These are phyloP conservation scores for Lacerta viridis DNA, from an alignment of 2,797 vertebrate species.

Conservation along the genomic window DNA sequence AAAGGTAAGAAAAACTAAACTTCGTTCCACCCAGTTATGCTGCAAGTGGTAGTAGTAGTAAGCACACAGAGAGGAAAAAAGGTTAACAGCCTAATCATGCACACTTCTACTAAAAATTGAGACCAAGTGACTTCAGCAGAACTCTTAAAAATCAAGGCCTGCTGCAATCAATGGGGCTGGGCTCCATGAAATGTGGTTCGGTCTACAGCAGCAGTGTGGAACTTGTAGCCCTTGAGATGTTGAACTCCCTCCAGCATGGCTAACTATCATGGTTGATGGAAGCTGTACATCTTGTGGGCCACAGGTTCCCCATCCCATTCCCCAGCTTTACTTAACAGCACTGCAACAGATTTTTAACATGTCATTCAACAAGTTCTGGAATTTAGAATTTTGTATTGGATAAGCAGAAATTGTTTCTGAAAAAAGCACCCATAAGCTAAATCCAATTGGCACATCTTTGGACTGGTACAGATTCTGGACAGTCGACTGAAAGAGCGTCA, in stretches of 20 bases:
- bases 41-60: too few species aligned
- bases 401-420: not conserved
- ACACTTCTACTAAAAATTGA: not conserved
- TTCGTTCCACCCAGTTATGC: too few species aligned
- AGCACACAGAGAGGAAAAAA: too few species aligned
- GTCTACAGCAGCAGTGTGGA: too few species aligned
- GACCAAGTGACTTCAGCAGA: not conserved
- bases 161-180: not conserved
- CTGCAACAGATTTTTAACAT: too few species aligned
- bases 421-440: not conserved
- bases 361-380: not conserved
- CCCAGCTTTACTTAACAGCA: not conserved
- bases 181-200: not conserved
- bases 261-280: too few species aligned
- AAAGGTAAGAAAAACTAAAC: too few species aligned
- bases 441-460: not conserved
- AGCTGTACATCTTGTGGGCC: too few species aligned
- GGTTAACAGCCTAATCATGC: too few species aligned
- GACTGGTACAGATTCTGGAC: not conserved
- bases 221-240: too few species aligned
- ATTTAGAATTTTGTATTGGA: not conserved
- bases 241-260: too few species aligned
- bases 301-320: not conserved
- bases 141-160: not conserved
- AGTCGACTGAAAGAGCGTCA: conserved; percentile 43